Evolutionary conservation across 1,140 invertebrate species (phyloP).

Genomic region (Cydia strobilella): DNA sequence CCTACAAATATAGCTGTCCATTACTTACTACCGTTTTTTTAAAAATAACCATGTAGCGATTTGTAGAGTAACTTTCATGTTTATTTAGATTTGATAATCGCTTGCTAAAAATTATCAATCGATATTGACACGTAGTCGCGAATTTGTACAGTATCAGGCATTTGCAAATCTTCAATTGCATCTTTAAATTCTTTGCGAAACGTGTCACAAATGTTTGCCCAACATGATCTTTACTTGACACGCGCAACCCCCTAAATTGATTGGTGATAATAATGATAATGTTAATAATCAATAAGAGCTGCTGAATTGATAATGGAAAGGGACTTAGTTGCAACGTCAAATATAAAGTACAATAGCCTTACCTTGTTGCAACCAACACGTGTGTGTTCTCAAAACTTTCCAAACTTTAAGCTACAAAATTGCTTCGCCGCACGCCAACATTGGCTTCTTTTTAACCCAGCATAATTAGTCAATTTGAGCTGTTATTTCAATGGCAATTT

Average conservation of each 20-base stretch:
- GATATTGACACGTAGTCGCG: not conserved
- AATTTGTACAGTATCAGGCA: not conserved
- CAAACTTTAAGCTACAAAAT: not conserved
- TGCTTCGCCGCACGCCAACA: not conserved
- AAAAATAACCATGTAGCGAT: slow-evolving; percentile 4
- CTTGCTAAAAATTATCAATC: not conserved
- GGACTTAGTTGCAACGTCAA: not conserved
- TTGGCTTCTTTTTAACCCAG: not conserved
- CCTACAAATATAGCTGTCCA: slow-evolving; percentile 13
- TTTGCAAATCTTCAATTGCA: not conserved
- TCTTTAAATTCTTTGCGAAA: not conserved
- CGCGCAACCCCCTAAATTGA: too few relatives aligned
- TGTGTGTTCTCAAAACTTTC: slow-evolving; percentile 6
- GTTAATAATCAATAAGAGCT: too few relatives aligned
- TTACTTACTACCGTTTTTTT: not conserved
- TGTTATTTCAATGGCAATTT: slow-evolving; percentile 16
- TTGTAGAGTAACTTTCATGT: slow-evolving; percentile 7
- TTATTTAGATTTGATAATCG: not conserved
- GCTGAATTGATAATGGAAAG: too few relatives aligned
- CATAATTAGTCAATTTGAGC: slow-evolving; percentile 14
- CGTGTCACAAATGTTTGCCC: too few relatives aligned
- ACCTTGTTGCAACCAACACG: not conserved
- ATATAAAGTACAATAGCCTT: not conserved
- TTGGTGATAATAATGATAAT: too few relatives aligned
- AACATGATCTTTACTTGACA: too few relatives aligned